phyloP scores from a whole-genome alignment of 2,888 invertebrate genomes.

The Apodemia hepburni region DNA sequence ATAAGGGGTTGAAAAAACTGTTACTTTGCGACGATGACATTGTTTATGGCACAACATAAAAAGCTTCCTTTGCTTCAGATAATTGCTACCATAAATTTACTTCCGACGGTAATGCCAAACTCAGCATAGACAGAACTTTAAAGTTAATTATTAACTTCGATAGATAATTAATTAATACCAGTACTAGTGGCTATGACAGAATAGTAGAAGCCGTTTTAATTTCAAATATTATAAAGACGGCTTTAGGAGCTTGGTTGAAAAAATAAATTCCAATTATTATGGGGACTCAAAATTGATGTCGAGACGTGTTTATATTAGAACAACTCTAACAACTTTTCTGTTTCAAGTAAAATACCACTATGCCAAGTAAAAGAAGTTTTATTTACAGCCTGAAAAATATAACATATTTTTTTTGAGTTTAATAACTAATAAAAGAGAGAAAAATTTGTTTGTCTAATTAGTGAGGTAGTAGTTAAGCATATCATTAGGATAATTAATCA shows the following conservation, averaged over 20 bases:
- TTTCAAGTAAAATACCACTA: too few relatives aligned
- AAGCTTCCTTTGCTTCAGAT: conserved; percentile 38
- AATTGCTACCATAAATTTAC: conserved; percentile 54
- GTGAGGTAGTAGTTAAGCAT: not conserved
- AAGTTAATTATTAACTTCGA: conserved; percentile 67
- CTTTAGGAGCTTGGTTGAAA: not conserved
- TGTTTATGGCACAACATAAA: conserved; percentile 29
- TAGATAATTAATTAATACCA: conserved; percentile 67
- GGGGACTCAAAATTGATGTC: too few relatives aligned
- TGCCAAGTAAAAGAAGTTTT: too few relatives aligned
- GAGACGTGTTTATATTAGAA: too few relatives aligned
- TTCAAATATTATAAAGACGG: conserved; percentile 14
- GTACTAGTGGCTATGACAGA: conserved; percentile 25
- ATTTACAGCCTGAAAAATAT: too few relatives aligned
- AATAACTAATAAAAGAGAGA: too few relatives aligned
- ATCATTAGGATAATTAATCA: not conserved
- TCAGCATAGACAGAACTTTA: conserved; percentile 56
- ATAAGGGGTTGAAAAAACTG: not conserved
- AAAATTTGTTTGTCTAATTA: not conserved
- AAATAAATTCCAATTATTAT: not conserved
- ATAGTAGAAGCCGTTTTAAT: conserved; percentile 20
- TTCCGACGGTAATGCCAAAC: conserved; percentile 42
- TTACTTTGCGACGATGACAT: not conserved
- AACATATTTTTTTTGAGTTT: too few relatives aligned
- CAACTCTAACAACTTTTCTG: too few relatives aligned